Base-by-base conservation (phyloP, 2,113 vertebrate species). In the Otolemur garnettii region DNA sequence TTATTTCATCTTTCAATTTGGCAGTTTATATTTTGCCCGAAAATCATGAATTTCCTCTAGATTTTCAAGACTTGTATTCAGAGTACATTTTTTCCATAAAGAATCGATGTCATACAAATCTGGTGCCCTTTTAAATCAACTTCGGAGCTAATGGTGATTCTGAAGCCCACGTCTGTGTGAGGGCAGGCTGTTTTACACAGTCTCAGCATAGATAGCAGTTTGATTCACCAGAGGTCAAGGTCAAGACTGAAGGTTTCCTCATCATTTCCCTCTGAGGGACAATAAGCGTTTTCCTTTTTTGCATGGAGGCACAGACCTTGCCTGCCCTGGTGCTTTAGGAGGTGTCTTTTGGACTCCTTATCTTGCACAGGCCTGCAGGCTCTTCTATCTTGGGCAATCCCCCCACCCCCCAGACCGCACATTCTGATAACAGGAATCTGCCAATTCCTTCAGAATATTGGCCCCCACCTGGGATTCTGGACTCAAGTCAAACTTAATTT, bases 31-130 rank as follows among this genome's bases (percentile, higher is more conserved):
- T 26, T 93, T 77, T 83, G 78, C 53, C 60, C 78, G 19, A 28
- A 93, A 87, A 77, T 78, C 42, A 92, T n/a, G n/a, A 57, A 33
- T 86, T 60, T 82, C 21, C 30, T 96, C 14, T 77, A 82, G 35
- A 94, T 59, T 90, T 92, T 87, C 9, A 86, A 89, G 42, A 71
- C 24, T 10, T 86, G 21, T 17, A 57, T n/a, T 75, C 92, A 72
- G 7, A 35, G 5, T 64, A 69, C 57, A 59, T n/a, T 90, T 59
- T 33, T 71, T 26, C 0, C 38, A 83, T 30, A 55, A 75, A 86
- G 5, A 71, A 69, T 10, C 68, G 12, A 59, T n/a, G n/a, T 83
- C 60, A 82, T 30, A 62, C 19, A 88, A 42, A 88, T 74, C 17
- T 66, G 28, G 9, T 14, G 3, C 7, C 17, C 14, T 28, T 42